These are phyloP conservation scores for Harmothoe impar DNA, from an alignment of 2,888 invertebrate species.

Conservation along the genomic window DNA sequence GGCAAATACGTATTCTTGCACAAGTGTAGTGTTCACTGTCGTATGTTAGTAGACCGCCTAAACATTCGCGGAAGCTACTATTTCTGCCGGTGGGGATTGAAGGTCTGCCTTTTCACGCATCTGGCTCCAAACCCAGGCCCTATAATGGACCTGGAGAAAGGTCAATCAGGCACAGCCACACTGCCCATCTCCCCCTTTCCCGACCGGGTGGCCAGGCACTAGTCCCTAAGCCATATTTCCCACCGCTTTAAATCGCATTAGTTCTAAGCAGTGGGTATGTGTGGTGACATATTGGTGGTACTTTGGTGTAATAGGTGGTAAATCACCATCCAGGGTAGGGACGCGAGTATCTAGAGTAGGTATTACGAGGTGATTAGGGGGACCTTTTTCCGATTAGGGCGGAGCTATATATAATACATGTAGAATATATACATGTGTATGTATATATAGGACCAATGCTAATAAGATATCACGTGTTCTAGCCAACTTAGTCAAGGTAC, in stretches of 20 bases:
- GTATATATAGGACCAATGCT: no score
- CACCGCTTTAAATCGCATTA: background rate
- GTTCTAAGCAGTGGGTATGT: background rate
- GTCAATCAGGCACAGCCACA: background rate
- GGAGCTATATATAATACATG: no score
- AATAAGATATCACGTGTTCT: no score
- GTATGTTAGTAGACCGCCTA: background rate
- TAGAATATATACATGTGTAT: no score
- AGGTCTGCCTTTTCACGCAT: slow-evolving; percentile 9
- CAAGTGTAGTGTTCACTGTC: background rate
- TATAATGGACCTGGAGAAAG: background rate
- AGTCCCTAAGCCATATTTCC: background rate
- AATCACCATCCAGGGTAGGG: background rate
- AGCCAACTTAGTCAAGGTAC: no score
- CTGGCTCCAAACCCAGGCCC: background rate
- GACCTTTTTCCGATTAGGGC: no score
- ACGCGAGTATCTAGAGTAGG: no score
- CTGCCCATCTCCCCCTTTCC: background rate
- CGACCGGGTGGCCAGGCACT: background rate
- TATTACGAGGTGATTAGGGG: no score
- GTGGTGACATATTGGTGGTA: background rate
- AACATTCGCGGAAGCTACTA: background rate
- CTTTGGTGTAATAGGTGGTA: background rate
- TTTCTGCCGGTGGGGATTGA: background rate
- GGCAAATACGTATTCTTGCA: no score